Percentiles rank a stretch among this genome's conserved stretches.
Evolutionary conservation across 2,888 invertebrate genomes (phyloP).

Genomic region (Erebia aethiops): DNA sequence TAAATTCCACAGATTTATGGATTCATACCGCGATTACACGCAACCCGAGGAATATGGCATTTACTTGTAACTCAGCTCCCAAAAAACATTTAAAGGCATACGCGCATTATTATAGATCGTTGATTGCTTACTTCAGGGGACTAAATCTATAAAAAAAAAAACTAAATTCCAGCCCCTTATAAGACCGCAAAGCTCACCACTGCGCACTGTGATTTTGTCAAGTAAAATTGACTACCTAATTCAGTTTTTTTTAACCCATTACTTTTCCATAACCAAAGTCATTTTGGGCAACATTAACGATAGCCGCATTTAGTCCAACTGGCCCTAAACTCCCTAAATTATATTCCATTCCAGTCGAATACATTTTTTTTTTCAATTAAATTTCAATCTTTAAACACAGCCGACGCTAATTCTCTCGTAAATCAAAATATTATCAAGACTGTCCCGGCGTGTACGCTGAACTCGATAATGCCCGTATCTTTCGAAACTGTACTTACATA

Average conservation of each 20-base stretch:
- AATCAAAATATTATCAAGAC: constrained; percentile 7
- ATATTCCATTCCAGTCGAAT: too few relatives aligned
- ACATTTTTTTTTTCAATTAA: background rate
- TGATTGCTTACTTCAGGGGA: too few relatives aligned
- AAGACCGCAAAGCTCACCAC: too few relatives aligned
- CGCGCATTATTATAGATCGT: background rate
- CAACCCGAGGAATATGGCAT: constrained; percentile 5
- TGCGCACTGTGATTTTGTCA: too few relatives aligned
- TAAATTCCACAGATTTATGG: constrained; percentile 23
- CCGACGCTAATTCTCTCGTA: background rate
- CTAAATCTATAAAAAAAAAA: too few relatives aligned
- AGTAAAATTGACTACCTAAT: too few relatives aligned
- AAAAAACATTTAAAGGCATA: background rate
- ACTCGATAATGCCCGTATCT: constrained; percentile 6
- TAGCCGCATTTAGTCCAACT: too few relatives aligned
- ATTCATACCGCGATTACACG: constrained; percentile 11
- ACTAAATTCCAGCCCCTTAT: too few relatives aligned
- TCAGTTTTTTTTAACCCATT: too few relatives aligned
- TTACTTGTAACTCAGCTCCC: background rate
- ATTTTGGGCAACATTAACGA: too few relatives aligned
- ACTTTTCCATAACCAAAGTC: too few relatives aligned
- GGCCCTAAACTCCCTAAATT: too few relatives aligned
- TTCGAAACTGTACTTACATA: constrained; percentile 20
- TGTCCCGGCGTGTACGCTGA: constrained; percentile 1
- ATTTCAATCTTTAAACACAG: background rate